Base-by-base conservation (phyloP, 2,113 vertebrate species). In the Mustela nigripes region DNA sequence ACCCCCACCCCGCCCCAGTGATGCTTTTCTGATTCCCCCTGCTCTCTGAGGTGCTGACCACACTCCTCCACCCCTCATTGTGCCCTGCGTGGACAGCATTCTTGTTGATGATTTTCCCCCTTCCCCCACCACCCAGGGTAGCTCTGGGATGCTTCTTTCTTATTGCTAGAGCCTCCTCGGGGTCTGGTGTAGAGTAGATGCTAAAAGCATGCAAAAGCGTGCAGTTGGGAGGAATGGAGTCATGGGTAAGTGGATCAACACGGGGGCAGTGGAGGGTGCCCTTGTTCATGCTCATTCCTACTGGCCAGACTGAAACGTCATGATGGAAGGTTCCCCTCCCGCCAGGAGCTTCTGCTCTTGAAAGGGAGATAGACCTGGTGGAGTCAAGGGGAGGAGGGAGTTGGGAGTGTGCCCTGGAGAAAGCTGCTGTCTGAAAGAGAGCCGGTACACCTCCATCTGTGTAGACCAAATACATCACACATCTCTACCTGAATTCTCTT, bases 181-280 rank as follows among this genome's bases (percentile, higher is more conserved):
- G 45, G 63, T 28, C 50, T 56, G 93, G 8, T 4, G 0, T 33
- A 11, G 16, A n/a, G 22, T 1, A 42, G 81, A 39, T 36, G 86
- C 62, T 56, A 11, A 42, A 42, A 7, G 65, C 9, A 62, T 3
- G 22, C 12, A 15, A 28, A n/a, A 10, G 65, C 11, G 42, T 11
- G n/a, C 24, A 16, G 31, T 9, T 31, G 56, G 56, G 4, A 18
- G 48, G 42, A 19, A 24, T 6, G 67, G 19, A 10, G 60, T 24
- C 36, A 4, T 15, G 67, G 7, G 31, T 2, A 45, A 8, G 19
- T 60, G 82, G 15, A 0, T 36, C 6, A 33, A 24, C 2, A 11
- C 6, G 11, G 24, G 9, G 28, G 2, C 71, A 1, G 18, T 0
- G 6, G 26, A 16, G 26, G 10, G 1, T 65, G 63, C 58, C 22